phyloP scores from a whole-genome alignment of 2,797 vertebrate species.

The Peromyscus nudipes region DNA sequence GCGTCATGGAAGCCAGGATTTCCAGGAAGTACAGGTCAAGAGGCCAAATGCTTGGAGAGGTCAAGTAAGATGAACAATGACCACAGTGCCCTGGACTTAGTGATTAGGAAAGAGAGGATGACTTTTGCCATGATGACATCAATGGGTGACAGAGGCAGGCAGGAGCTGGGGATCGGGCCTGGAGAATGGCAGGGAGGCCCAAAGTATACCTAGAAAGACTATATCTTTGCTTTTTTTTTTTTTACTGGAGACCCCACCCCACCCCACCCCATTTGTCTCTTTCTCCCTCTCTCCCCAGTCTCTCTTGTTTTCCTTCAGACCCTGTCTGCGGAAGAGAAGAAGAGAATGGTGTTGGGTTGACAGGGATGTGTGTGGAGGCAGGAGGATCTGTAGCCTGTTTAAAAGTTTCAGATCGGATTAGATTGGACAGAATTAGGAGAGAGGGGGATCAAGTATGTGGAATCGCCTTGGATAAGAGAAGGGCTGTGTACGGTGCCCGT shows the following conservation, averaged over 20 bases:
- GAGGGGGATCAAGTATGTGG: background rate
- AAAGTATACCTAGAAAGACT: background rate
- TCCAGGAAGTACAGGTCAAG: constrained; percentile 15
- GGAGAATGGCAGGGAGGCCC: background rate
- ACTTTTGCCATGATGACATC: constrained; percentile 23
- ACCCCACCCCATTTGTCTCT: background rate
- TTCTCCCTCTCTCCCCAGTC: background rate
- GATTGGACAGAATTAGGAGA: accelerated
- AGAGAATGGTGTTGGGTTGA: background rate
- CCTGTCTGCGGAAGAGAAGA: background rate
- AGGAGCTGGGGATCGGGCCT: accelerated
- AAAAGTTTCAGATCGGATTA: background rate
- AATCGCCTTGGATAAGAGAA: background rate
- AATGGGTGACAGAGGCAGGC: background rate
- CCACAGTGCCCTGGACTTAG: background rate
- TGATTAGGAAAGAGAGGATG: background rate
- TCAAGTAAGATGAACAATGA: constrained; percentile 36
- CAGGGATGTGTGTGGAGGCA: background rate
- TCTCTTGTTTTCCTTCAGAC: background rate
- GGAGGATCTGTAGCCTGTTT: background rate
- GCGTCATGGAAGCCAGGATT: background rate
- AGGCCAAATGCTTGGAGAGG: background rate
- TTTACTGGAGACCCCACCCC: background rate
- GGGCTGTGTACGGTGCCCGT: accelerated
- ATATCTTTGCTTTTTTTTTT: background rate